Base-by-base conservation (phyloP, 2,797 vertebrate genomes). In the Fringilla coelebs region DNA sequence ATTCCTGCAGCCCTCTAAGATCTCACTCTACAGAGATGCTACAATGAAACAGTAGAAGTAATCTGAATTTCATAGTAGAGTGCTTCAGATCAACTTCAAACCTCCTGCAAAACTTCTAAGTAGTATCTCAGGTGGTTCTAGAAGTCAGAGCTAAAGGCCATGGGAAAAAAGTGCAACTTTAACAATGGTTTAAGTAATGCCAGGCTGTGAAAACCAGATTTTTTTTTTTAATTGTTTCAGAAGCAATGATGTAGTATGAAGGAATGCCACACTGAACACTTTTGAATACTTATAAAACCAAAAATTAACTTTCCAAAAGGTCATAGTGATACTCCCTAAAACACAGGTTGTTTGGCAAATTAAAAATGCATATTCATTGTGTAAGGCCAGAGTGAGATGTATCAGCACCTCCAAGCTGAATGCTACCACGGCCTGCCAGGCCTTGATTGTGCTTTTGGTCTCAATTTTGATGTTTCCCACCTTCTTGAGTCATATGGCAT, bases 351-450 rank as follows among this genome's bases (percentile, higher is more conserved):
- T 8, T 71, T 43, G 4, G 20, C 28, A 80, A 76, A 88, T 46
- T 51, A 57, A 83, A 87, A 88, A 31, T 0, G 1, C 15, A 25
- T 5, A 12, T 48, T 85, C 18, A 19, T 19, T 0, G 0, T 4
- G 0, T 32, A 41, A 73, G 10, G 19, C 34, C 0, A 0, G 19
- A 68, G 41, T 8, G 9, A 72, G 40, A 48, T 12, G 1, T 7
- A 43, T 18, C 58, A 57, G 41, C 36, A 32, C 3, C 34, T 38
- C 29, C 18, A 32, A 20, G 48, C 24, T 51, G 63, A 84, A 60
- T 9, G 21, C 10, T 67, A 41, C 46, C 7, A 3, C 15, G 65
- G 29, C 61, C 79, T 88, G 48, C 32, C 54, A 65, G 36, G 36
- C 41, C 65, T 49, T 6, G 2, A n/a, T 11, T 40, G 13, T 46